phyloP scores from a whole-genome alignment of 2,113 vertebrate species.

The Craseonycteris thonglongyai region DNA sequence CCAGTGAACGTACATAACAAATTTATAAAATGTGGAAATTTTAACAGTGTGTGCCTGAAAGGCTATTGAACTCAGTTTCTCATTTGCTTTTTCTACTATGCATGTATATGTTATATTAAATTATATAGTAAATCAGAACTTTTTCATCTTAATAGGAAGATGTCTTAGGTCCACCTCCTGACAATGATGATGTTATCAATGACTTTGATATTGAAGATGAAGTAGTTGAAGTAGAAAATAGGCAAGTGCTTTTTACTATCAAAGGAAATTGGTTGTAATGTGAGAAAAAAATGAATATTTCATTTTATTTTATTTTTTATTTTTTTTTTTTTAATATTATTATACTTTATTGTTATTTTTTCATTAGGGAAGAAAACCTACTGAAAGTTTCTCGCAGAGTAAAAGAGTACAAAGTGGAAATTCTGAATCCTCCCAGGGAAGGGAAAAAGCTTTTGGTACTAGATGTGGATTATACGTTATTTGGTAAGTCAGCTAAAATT shows the following conservation, averaged over 20 bases:
- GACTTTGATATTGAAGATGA: slow-evolving; percentile 99
- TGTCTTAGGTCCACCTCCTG: slow-evolving; percentile 95
- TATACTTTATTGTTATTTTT: slow-evolving; percentile 65
- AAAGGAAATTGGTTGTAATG: not conserved
- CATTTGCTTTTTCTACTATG: not conserved
- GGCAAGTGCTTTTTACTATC: slow-evolving; percentile 77
- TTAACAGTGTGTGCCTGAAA: not conserved
- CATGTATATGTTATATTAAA: not conserved
- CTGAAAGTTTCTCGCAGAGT: slow-evolving; percentile 96
- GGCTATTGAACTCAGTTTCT: slow-evolving; percentile 7
- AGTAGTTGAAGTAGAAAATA: slow-evolving; percentile 98
- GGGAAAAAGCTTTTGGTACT: slow-evolving; percentile 95
- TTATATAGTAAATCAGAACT: not conserved
- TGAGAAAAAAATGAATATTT: not conserved
- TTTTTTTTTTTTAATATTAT: slow-evolving; percentile 54
- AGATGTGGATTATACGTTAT: slow-evolving; percentile 97
- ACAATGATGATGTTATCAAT: slow-evolving; percentile 97
- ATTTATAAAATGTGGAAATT: not conserved
- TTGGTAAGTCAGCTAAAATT: slow-evolving; percentile 85
- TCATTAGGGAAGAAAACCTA: slow-evolving; percentile 94
- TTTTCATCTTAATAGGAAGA: slow-evolving; percentile 87
- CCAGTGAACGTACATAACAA: not conserved
- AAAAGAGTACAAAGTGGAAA: slow-evolving; percentile 97
- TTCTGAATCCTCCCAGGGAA: slow-evolving; percentile 94
- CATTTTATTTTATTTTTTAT: slow-evolving; percentile 62